Evolutionary conservation across 2,113 vertebrate genomes (phyloP), one percentile per base, ranked within the genome.

Genomic region (Aspidoscelis tigris): DNA sequence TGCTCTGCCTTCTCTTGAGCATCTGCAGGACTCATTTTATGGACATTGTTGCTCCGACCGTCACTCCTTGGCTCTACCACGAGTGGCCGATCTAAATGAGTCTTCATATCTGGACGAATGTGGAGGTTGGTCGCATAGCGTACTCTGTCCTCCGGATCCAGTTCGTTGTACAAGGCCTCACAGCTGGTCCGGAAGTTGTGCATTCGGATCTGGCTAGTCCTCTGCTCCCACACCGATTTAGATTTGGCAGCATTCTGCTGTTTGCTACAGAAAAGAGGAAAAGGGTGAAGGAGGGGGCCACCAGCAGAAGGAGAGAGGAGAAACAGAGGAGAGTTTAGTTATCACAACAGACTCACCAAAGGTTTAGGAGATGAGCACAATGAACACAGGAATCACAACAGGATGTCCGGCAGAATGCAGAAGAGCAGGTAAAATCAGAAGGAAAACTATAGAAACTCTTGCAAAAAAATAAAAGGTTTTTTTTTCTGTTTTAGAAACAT

Each of bases 171-270:
- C 33, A 99, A 95, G 0, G 97, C 97, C 92, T 99, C 98, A 0
- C 97, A 97, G 95, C 98, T 99, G 5, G 98, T 96, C 7, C 93
- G 95, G 86, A 99, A 93, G 93, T 98, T 98, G 94, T 99, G 97
- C 88, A 96, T 96, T 55, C 98, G 96, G 82, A 99, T 96, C 95
- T 99, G 97, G 72, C 96, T 97, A 89, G 98, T 97, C 84, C 97
- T 96, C 94, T 99, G 98, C 92, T 99, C 98, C 98, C 98, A 99
- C 24, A 99, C 97, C 0, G 98, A 99, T 93, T 97, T 98, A 1
- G 96, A 95, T 93, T 98, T 99, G 92, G 97, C 87, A 1, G 98
- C 96, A 84, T 96, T 98, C 91, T 98, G 97, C 95, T 98, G 98
- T 93, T 97, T 98, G 94, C 98, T 99, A 86, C 88, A 91, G 90